Evolutionary conservation across 2,888 invertebrate species (phyloP).

Genomic region (Dryomyza anilis): DNA sequence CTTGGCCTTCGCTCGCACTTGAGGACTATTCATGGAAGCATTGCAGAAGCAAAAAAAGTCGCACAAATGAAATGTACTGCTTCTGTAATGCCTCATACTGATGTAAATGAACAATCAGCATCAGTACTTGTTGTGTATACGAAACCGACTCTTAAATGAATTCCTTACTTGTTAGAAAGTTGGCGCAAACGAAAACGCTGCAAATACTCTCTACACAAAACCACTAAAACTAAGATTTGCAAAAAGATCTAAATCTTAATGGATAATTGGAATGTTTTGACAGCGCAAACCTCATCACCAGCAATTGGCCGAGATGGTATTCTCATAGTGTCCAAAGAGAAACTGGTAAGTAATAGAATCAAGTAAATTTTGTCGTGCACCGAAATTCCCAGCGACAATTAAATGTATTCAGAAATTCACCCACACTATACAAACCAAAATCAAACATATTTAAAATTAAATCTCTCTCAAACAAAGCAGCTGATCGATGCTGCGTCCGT

Average conservation of each 20-base stretch:
- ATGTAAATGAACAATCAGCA: neutral
- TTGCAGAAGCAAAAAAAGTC: neutral
- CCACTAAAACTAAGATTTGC: neutral
- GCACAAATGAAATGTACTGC: neutral
- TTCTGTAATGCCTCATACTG: constrained; percentile 3
- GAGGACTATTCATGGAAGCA: constrained; percentile 14
- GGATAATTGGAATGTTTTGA: constrained; percentile 77
- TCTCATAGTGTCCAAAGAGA: constrained; percentile 48
- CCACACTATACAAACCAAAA: neutral
- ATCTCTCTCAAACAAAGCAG: constrained; percentile 6
- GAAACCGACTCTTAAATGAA: constrained; percentile 1
- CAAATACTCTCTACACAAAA: constrained; percentile 18
- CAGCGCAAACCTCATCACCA: constrained; percentile 68
- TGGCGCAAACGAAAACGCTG: constrained; percentile 5
- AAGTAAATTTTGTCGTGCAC: neutral
- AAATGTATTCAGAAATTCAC: neutral
- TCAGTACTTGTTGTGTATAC: neutral
- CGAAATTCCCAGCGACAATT: neutral
- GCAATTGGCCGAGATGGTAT: constrained; percentile 72
- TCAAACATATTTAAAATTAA: neutral
- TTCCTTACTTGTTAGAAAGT: constrained; percentile 17
- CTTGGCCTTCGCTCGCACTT: constrained; percentile 14
- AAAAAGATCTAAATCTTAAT: constrained; percentile 54
- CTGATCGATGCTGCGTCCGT: neutral
- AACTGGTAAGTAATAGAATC: constrained; percentile 58